Conservation (phyloP, 2,797 vertebrate genomes). For the Centroberyx gerrardi region DNA sequence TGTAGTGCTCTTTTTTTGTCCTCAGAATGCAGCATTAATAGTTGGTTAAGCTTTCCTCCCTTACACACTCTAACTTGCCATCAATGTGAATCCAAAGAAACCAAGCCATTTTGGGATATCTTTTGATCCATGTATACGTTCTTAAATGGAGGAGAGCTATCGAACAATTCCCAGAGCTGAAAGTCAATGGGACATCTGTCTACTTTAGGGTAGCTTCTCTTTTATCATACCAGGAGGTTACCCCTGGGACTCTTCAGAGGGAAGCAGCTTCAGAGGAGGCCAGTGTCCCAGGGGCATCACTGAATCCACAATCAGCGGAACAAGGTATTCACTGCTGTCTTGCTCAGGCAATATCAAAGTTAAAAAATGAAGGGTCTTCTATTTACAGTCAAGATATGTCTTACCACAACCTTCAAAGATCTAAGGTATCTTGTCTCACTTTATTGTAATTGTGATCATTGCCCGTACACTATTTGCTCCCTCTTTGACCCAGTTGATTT, state of each 20-base stretch:
- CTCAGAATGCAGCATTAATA: slow-evolving; percentile 15
- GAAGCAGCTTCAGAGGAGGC: slow-evolving; percentile 63
- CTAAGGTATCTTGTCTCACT: slow-evolving; percentile 43
- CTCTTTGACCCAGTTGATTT: slow-evolving; percentile 14
- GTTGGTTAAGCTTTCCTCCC: slow-evolving; percentile 20
- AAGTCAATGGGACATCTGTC: slow-evolving; percentile 76
- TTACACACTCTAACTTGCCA: slow-evolving; percentile 15
- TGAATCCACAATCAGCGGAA: slow-evolving; percentile 75
- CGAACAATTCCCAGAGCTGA: slow-evolving; percentile 63
- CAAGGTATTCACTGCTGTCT: slow-evolving; percentile 57
- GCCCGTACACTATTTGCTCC: not conserved
- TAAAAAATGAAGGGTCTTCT: slow-evolving; percentile 60
- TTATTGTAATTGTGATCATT: slow-evolving; percentile 25
- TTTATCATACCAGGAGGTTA: slow-evolving; percentile 73
- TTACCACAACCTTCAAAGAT: slow-evolving; percentile 43
- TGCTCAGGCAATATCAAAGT: slow-evolving; percentile 65
- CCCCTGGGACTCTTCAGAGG: slow-evolving; percentile 64
- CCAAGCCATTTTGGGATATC: slow-evolving; percentile 36
- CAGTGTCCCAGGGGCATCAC: slow-evolving; percentile 60
- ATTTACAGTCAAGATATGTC: slow-evolving; percentile 66
- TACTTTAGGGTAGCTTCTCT: slow-evolving; percentile 61
- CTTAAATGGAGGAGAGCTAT: slow-evolving; percentile 63
- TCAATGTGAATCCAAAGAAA: slow-evolving; percentile 47
- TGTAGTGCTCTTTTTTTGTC: not conserved
- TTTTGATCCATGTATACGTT: slow-evolving; percentile 66